These are phyloP conservation scores for Nysson spinosus DNA, from an alignment of 2,888 invertebrate genomes.

Conservation along the genomic window DNA sequence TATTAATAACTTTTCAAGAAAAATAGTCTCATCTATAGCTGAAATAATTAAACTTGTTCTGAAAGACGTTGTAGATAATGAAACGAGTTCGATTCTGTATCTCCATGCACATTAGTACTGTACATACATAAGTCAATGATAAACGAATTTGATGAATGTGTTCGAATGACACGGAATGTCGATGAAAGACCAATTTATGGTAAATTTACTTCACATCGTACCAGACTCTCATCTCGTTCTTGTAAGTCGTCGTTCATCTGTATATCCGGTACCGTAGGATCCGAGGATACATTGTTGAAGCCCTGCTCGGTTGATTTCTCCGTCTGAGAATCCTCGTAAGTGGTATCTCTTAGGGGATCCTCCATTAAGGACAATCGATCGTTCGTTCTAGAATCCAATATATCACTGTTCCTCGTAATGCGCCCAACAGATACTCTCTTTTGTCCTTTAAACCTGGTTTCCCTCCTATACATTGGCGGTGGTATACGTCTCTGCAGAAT, in stretches of 20 bases:
- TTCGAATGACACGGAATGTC: neutral
- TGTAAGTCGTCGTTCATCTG: slow-evolving; percentile 67
- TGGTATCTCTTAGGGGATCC: slow-evolving; percentile 41
- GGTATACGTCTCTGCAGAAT: slow-evolving; percentile 64
- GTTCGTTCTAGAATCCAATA: slow-evolving; percentile 44
- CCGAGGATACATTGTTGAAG: slow-evolving; percentile 60
- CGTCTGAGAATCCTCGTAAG: slow-evolving; percentile 43
- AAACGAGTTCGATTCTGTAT: no score
- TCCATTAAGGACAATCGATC: slow-evolving; percentile 41
- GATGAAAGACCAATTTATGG: slow-evolving; percentile 2
- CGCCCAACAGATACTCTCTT: slow-evolving; percentile 77
- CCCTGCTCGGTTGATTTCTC: slow-evolving; percentile 58
- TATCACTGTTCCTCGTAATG: slow-evolving; percentile 55
- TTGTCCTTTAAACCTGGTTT: slow-evolving; percentile 77
- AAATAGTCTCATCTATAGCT: no score
- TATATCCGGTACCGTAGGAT: slow-evolving; percentile 68
- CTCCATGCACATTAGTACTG: no score
- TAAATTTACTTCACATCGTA: slow-evolving; percentile 37
- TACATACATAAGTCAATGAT: no score
- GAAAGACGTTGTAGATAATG: no score
- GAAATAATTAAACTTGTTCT: no score
- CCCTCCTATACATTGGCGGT: slow-evolving; percentile 73
- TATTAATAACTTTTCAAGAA: no score
- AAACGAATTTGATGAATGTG: neutral
- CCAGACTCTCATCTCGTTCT: slow-evolving; percentile 58